Base-by-base conservation (phyloP, 2,113 vertebrate genomes). In the Paralichthys olivaceus region DNA sequence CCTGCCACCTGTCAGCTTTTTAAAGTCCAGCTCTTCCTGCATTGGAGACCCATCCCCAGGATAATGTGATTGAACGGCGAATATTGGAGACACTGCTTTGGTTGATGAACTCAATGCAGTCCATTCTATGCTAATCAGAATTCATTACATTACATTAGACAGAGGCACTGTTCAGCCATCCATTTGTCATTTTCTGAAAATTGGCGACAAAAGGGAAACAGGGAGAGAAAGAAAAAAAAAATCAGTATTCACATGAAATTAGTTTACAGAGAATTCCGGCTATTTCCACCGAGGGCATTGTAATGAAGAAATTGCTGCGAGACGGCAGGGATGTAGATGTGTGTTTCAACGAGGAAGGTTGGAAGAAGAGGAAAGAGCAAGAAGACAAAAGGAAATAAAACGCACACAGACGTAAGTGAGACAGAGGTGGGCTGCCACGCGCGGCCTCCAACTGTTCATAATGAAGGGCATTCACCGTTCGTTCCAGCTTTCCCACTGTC, bases 381-480 rank as follows among this genome's bases (percentile, higher is more conserved):
- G 63, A n/a, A 67, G 28, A 73, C 19, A 25, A 68, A 75, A 72
- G 60, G 55, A 70, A 69, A 58, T 51, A 54, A 25, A 9, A 54
- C 1, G 4, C 65, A 65, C 56, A 60, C 73, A 56, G 32, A 72
- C 40, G 72, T 15, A 28, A 75, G 59, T 67, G 70, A 89, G 83
- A 82, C 89, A 89, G 87, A 87, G 87, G 87, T 85, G 81, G 66
- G 67, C 68, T 80, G 79, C 83, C 72, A 63, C 54, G 29, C 49
- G 29, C 13, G 25, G 81, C 80, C 75, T 90, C 77, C 83, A 29
- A 80, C 83, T 77, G 84, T 74, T 85, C 81, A 60, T 86, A 85
- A 90, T 91, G 84, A 92, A 91, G 87, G 81, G 73, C 86, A 88
- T 86, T 84, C 81, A 81, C 81, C 22, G 59, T 54, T 84, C 77